Conservation (phyloP, 2,797 vertebrate species). For the Brachymystax lenok region DNA sequence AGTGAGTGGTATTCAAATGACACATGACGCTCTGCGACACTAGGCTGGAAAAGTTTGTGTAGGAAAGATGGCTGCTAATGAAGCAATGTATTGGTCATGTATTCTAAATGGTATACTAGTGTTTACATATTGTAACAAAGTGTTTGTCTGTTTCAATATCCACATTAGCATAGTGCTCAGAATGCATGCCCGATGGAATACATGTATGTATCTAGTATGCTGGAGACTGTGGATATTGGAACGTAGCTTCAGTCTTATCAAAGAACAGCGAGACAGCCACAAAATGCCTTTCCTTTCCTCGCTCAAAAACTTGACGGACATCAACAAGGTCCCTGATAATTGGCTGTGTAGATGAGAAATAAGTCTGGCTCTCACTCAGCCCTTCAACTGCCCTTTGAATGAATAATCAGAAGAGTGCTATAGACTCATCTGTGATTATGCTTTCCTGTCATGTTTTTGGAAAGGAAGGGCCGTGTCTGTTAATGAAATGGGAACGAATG, state of each 20-base stretch:
- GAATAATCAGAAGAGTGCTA: conserved; percentile 46
- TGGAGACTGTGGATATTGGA: background rate
- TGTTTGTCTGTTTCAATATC: conserved; percentile 30
- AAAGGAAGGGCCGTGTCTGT: conserved; percentile 11
- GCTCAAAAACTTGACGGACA: conserved; percentile 5
- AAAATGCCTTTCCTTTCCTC: conserved; percentile 48
- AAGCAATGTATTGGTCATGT: no score
- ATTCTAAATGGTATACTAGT: no score
- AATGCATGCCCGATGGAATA: no score
- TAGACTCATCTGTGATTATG: conserved; percentile 36
- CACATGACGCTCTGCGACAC: no score
- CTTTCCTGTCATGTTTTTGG: conserved; percentile 37
- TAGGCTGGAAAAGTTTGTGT: no score
- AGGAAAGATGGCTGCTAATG: no score
- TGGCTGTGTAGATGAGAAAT: conserved; percentile 60
- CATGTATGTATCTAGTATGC: background rate
- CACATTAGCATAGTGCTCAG: conserved; percentile 14
- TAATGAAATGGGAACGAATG: conserved; percentile 1
- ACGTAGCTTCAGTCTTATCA: no score
- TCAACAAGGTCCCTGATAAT: conserved; percentile 25
- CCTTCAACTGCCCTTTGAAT: conserved; percentile 27
- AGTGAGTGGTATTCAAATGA: no score
- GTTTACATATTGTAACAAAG: no score
- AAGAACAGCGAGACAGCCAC: conserved; percentile 28
- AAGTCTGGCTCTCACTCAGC: conserved; percentile 20